Conservation (phyloP, 30 jellyfish, hydroid and myxozoan species). For the Aurelia coerulea region DNA sequence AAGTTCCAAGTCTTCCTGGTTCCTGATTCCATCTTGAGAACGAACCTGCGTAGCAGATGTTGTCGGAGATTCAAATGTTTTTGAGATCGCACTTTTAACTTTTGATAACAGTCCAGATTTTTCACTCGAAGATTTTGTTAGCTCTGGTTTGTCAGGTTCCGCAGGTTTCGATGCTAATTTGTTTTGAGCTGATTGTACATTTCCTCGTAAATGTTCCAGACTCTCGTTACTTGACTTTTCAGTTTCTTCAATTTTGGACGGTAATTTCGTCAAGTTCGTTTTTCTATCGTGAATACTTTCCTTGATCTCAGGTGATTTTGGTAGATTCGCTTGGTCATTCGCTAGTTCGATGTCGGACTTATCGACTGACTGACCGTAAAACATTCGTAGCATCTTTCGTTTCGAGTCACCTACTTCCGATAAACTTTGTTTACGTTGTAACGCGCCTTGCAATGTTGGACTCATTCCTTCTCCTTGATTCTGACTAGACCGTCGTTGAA, state of each 20-base stretch:
- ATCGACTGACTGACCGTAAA: slow-evolving; percentile 94
- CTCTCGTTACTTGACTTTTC: slow-evolving; percentile 52
- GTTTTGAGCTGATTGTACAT: slow-evolving; percentile 76
- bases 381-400: slow-evolving; percentile 95
- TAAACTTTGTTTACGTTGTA: slow-evolving; percentile 78
- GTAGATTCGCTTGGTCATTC: slow-evolving; percentile 22
- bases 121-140: slow-evolving; percentile 70
- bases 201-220: slow-evolving; percentile 68
- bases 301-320: slow-evolving; percentile 24
- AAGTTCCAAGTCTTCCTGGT: slow-evolving; percentile 93
- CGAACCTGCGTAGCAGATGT: slow-evolving; percentile 56
- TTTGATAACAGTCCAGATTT: slow-evolving; percentile 82
- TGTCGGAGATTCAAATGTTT: slow-evolving; percentile 85
- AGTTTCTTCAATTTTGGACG: slow-evolving; percentile 72
- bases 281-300: slow-evolving; percentile 77
- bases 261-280: slow-evolving; percentile 59
- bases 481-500: slow-evolving; percentile 47
- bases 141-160: slow-evolving; percentile 71
- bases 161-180: slow-evolving; percentile 62
- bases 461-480: slow-evolving; percentile 47
- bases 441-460: slow-evolving; percentile 5
- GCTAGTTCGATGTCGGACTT: slow-evolving; percentile 84
- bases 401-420: slow-evolving; percentile 94
- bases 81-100: slow-evolving; percentile 82
- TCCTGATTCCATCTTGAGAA: slow-evolving; percentile 36